phyloP scores from a whole-genome alignment of 1,140 invertebrate species.

The Macrotrachela quadricornifera region DNA sequence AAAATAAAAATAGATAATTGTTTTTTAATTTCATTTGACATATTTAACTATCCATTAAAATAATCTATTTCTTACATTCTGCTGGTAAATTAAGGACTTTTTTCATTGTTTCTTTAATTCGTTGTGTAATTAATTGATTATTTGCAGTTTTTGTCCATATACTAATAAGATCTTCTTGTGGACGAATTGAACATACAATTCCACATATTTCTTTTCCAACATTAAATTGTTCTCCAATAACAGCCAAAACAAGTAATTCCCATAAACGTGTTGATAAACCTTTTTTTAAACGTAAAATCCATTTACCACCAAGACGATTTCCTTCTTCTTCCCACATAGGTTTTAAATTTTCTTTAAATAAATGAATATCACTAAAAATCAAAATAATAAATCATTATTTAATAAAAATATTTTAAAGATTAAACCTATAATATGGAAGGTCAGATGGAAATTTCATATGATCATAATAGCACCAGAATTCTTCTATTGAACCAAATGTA shows the following conservation, averaged over 20 bases:
- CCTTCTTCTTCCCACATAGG: slow-evolving; percentile 96
- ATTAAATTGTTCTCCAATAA: slow-evolving; percentile 83
- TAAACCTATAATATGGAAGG: slow-evolving; percentile 33
- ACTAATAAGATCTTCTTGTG: slow-evolving; percentile 89
- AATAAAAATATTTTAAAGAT: too few species aligned
- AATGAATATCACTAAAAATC: slow-evolving; percentile 74
- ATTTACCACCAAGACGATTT: slow-evolving; percentile 84
- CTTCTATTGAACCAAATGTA: slow-evolving; percentile 9
- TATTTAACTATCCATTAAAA: too few species aligned
- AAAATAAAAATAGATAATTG: too few species aligned
- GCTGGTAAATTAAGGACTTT: slow-evolving; percentile 76
- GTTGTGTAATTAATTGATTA: slow-evolving; percentile 58
- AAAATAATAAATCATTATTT: too few species aligned
- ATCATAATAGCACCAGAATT: slow-evolving; percentile 8
- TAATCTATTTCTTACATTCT: slow-evolving; percentile 48
- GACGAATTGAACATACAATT: slow-evolving; percentile 76
- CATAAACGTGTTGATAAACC: slow-evolving; percentile 80
- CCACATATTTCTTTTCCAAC: slow-evolving; percentile 96
- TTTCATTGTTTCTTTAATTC: slow-evolving; percentile 77
- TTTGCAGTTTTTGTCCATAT: slow-evolving; percentile 87
- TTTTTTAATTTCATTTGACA: too few species aligned
- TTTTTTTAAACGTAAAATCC: slow-evolving; percentile 79
- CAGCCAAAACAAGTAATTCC: slow-evolving; percentile 93
- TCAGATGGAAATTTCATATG: slow-evolving; percentile 29
- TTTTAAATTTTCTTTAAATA: slow-evolving; percentile 93